phyloP scores from a whole-genome alignment of 2,888 invertebrate species.

The Cephus rjabovi region DNA sequence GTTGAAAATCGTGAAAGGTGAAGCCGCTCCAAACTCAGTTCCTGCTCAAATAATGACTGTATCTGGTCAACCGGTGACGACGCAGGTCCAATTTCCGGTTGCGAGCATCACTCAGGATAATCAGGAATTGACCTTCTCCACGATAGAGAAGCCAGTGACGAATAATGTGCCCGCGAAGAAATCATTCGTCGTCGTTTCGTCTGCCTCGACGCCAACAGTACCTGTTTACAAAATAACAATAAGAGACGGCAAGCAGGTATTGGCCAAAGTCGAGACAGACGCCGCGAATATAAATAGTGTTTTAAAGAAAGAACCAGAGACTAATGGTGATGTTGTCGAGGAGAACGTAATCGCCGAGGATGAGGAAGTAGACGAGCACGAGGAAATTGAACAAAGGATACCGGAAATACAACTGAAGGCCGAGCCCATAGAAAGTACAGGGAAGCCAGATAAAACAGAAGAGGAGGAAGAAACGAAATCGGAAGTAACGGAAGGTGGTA shows the following conservation, averaged over 20 bases:
- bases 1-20: slow-evolving; percentile 89
- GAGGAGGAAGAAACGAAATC: slow-evolving; percentile 35
- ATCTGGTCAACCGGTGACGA: slow-evolving; percentile 54
- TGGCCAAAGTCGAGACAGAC: slow-evolving; percentile 71
- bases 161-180: slow-evolving; percentile 34
- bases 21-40: slow-evolving; percentile 68
- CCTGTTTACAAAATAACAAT: slow-evolving; percentile 75
- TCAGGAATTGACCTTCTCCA: neutral
- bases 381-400: slow-evolving; percentile 11
- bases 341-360: slow-evolving; percentile 40
- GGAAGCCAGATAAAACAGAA: slow-evolving; percentile 32
- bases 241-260: slow-evolving; percentile 79
- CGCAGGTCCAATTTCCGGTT: neutral
- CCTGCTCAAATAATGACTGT: slow-evolving; percentile 66
- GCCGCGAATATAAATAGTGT: slow-evolving; percentile 53
- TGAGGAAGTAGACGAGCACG: slow-evolving; percentile 45
- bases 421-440: slow-evolving; percentile 15
- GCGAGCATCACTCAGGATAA: neutral
- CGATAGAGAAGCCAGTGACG: slow-evolving; percentile 11
- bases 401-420: slow-evolving; percentile 11
- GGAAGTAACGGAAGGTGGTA: slow-evolving; percentile 67
- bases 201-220: slow-evolving; percentile 33
- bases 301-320: slow-evolving; percentile 44
- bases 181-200: slow-evolving; percentile 49
- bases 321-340: slow-evolving; percentile 44